Conservation (phyloP, 2,797 vertebrate species). For the Arremon aurantiirostris region DNA sequence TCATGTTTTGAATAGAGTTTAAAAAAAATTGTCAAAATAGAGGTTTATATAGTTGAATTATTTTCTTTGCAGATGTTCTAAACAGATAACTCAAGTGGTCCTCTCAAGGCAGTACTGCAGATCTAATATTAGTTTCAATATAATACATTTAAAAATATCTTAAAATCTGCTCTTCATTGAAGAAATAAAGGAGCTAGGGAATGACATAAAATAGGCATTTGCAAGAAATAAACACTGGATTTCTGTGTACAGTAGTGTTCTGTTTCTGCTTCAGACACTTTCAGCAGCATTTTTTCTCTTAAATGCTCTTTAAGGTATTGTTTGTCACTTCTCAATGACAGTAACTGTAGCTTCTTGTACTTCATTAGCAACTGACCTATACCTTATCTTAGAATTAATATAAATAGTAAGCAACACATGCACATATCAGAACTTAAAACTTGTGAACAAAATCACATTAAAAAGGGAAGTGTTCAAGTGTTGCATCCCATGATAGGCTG, state of each 20-base stretch:
- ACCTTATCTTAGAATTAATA: not conserved
- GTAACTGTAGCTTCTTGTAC: not conserved
- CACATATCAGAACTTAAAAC: not conserved
- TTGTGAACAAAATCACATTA: not conserved
- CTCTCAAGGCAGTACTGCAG: not conserved
- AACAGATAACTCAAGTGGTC: not conserved
- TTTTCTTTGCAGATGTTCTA: not conserved
- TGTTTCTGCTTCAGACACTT: not conserved
- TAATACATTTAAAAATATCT: not conserved
- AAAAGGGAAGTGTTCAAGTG: not conserved
- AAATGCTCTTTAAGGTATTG: not conserved
- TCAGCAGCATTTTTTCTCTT: not conserved
- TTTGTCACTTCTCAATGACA: not conserved
- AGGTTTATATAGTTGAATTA: not conserved
- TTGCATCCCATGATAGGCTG: not conserved
- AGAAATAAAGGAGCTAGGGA: not conserved
- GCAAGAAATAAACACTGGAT: not conserved
- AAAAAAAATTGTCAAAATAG: not conserved
- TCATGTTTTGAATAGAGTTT: not conserved
- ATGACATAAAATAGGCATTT: not conserved
- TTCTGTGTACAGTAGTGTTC: not conserved
- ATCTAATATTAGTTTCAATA: not conserved
- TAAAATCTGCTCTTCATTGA: not conserved
- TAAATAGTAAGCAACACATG: not conserved
- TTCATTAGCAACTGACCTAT: not conserved